These are phyloP conservation scores for Antechinus flavipes DNA, from an alignment of 2,113 vertebrate species.

Conservation along the genomic window DNA sequence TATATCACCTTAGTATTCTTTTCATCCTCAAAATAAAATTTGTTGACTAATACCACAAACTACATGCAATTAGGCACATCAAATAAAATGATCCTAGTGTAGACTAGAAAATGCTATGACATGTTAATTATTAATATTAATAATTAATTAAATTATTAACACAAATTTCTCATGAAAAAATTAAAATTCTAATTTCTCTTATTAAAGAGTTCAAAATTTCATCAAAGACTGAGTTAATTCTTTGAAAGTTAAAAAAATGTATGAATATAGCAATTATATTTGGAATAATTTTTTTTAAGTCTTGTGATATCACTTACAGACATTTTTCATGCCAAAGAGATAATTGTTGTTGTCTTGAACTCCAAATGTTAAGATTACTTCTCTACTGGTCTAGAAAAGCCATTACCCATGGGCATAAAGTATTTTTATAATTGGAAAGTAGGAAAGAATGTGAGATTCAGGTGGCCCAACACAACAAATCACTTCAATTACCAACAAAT, in stretches of 20 bases:
- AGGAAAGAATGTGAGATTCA: slow-evolving; percentile 28
- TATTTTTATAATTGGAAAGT: slow-evolving; percentile 7
- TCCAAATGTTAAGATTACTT: slow-evolving; percentile 16
- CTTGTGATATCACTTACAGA: slow-evolving; percentile 30
- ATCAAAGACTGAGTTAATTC: slow-evolving; percentile 10
- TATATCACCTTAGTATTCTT: neutral
- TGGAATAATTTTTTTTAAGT: slow-evolving; percentile 10
- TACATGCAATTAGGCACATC: neutral
- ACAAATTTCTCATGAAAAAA: neutral
- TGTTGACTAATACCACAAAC: neutral
- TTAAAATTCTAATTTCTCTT: slow-evolving; percentile 2
- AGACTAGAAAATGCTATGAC: neutral
- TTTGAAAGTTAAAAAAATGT: slow-evolving; percentile 29
- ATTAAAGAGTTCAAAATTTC: slow-evolving; percentile 16
- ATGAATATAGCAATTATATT: neutral
- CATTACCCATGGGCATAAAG: neutral
- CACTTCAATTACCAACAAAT: neutral
- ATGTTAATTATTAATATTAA: too few species aligned
- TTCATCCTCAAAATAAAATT: neutral
- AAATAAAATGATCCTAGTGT: too few species aligned
- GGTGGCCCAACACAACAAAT: neutral
- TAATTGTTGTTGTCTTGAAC: neutral
- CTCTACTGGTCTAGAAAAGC: neutral
- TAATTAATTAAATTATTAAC: neutral
- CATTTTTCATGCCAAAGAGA: neutral